Evolutionary conservation across 2,888 invertebrate species (phyloP).

Genomic region (Lasioglossum villosulum): DNA sequence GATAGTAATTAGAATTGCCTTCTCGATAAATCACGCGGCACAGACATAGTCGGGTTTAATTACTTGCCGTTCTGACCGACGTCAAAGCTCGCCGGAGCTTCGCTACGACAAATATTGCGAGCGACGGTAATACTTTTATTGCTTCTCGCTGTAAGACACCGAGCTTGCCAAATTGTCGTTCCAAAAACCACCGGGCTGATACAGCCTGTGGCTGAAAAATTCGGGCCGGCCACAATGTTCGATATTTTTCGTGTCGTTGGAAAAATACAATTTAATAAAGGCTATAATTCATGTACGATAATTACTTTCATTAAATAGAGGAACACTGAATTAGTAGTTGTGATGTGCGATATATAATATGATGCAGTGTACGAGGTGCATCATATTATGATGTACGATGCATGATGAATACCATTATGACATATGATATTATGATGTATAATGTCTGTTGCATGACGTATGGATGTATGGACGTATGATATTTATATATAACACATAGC

Average conservation of each 20-base stretch:
- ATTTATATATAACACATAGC: too few species aligned
- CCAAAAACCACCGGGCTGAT: neutral
- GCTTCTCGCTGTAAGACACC: neutral
- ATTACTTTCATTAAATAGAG: neutral
- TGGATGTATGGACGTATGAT: too few species aligned
- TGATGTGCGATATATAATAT: neutral
- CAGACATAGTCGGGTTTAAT: conserved; percentile 60
- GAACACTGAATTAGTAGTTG: neutral
- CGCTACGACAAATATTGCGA: neutral
- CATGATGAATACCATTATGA: too few species aligned
- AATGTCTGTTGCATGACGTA: too few species aligned
- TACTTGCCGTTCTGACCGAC: conserved; percentile 55
- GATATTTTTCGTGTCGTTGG: neutral
- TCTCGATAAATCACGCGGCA: conserved; percentile 63
- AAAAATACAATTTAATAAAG: neutral
- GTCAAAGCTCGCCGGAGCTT: neutral
- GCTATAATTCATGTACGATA: neutral
- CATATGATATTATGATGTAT: too few species aligned
- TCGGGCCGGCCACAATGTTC: neutral
- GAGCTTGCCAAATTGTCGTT: neutral
- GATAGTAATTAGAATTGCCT: conserved; percentile 66
- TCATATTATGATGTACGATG: too few species aligned
- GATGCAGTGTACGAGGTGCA: too few species aligned
- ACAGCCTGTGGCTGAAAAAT: neutral
- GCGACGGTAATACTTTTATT: neutral